These are phyloP conservation scores for Neoseiulus cucumeris DNA, from an alignment of 1,140 invertebrate species.

Conservation along the genomic window DNA sequence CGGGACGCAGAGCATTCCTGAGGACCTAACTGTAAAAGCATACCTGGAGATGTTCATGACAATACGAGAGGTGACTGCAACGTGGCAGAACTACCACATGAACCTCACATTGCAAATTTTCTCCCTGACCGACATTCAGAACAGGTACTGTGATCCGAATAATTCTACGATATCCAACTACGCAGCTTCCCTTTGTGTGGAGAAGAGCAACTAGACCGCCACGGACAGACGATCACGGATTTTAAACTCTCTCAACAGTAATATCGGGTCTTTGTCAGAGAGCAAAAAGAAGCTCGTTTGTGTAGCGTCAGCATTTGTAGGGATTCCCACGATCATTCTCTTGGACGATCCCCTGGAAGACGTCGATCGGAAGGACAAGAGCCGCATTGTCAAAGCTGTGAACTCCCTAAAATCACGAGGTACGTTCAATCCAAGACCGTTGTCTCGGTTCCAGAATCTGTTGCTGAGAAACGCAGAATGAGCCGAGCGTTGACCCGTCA, in stretches of 20 bases:
- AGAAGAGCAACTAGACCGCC: too few species aligned
- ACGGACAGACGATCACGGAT: too few species aligned
- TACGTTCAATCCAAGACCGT: background rate
- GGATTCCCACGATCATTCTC: background rate
- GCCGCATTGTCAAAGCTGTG: background rate
- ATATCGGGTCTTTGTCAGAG: too few species aligned
- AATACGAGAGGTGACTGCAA: background rate
- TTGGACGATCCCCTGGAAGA: slow-evolving; percentile 1
- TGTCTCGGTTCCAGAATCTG: too few species aligned
- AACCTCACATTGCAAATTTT: background rate
- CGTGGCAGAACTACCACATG: background rate
- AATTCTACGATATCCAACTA: too few species aligned
- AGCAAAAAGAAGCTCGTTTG: too few species aligned
- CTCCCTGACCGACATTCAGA: too few species aligned
- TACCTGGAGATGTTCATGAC: background rate
- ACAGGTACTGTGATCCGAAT: too few species aligned
- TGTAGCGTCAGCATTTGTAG: background rate
- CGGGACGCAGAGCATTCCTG: background rate
- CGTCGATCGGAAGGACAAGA: background rate
- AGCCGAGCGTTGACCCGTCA: too few species aligned
- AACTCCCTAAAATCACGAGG: background rate
- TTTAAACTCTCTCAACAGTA: too few species aligned
- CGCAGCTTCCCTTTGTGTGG: too few species aligned
- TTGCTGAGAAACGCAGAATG: too few species aligned
- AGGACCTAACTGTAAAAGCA: background rate